Base-by-base conservation (phyloP, 2,113 vertebrate genomes). In the Burhinus oedicnemus region DNA sequence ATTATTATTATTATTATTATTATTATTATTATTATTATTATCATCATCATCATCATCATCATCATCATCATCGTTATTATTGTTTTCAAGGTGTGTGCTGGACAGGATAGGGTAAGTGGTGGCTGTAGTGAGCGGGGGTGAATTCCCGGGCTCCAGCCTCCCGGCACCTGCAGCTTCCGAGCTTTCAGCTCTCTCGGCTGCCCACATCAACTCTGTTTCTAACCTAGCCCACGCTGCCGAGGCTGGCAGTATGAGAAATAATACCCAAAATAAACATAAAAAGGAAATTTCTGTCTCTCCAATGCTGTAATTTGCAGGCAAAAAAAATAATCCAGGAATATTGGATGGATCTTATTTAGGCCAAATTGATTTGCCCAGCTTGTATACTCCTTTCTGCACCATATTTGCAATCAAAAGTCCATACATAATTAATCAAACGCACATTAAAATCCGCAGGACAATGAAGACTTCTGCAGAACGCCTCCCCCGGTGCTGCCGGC, bases 21-120 rank as follows among this genome's bases (percentile, higher is more conserved):
- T 44, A 15, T 44, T 44, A 15, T 15, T 44, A 12, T 44, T 44
- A 15, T 44, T 44, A 12, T 40, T 40, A 40, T n/a, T n/a, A n/a
- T n/a, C n/a, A n/a, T n/a, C n/a, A n/a, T n/a, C n/a, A n/a, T n/a
- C n/a, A n/a, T n/a, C n/a, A n/a, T n/a, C n/a, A n/a, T n/a, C n/a
- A n/a, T n/a, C n/a, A n/a, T n/a, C n/a, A n/a, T n/a, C n/a, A n/a
- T n/a, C n/a, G n/a, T n/a, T 14, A 27, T 52, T 15, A 27, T 52
- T 9, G 9, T 52, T 27, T 27, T 52, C 13, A 27, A 32, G 65
- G 38, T 12, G 9, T 15, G 77, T 22, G 9, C 16, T 11, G 32
- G 26, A 4, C 8, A 13, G 5, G 6, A 34, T 0, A 17, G 25
- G 32, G 61, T 25, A 8, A 19, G 5, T 0, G 11, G 36, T 18